Evolutionary conservation across 2,888 invertebrate genomes (phyloP).

Genomic region (Cerastis rubricosa): DNA sequence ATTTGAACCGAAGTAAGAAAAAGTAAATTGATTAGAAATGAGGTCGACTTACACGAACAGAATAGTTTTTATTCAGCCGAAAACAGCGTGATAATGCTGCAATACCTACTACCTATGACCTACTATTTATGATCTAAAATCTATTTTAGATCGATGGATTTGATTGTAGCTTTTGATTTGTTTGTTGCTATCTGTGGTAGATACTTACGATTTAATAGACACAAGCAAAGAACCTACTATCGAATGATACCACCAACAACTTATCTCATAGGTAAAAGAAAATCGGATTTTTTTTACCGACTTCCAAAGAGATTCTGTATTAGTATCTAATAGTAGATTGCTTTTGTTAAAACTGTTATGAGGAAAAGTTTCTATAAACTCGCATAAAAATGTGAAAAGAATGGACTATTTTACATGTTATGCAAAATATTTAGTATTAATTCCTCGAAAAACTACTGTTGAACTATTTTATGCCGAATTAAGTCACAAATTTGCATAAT

Average conservation of each 20-base stretch:
- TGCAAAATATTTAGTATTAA: too few species aligned
- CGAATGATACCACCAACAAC: neutral
- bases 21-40: too few species aligned
- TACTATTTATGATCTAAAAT: neutral
- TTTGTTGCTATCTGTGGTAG: neutral
- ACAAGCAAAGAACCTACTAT: neutral
- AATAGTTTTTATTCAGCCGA: too few species aligned
- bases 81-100: too few species aligned
- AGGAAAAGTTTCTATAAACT: neutral
- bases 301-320: neutral
- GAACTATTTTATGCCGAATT: conserved; percentile 2
- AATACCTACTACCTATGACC: too few species aligned
- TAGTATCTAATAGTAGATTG: conserved; percentile 3
- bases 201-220: conserved; percentile 11
- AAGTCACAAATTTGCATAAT: conserved; percentile 32
- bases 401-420: too few species aligned
- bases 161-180: neutral
- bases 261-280: neutral
- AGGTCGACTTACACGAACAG: too few species aligned
- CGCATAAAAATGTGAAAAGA: neutral
- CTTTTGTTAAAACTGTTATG: neutral
- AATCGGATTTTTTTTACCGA: conserved; percentile 20
- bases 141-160: neutral
- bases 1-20: too few species aligned
- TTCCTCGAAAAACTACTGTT: too few species aligned